Evolutionary conservation across 2,888 invertebrate genomes (phyloP).

Genomic region (Lycophotia porphyrea): DNA sequence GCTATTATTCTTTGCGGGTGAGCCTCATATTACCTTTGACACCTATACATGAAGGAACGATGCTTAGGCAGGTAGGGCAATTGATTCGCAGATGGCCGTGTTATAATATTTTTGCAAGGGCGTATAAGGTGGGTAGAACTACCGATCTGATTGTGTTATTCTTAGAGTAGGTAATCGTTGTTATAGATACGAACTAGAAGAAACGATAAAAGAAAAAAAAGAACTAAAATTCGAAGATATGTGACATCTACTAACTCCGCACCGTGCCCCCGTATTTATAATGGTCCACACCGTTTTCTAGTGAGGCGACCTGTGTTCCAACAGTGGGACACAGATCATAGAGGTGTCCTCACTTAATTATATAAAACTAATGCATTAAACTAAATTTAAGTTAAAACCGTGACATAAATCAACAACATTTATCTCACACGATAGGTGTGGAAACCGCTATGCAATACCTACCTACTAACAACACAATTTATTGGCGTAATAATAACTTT

Average conservation of each 20-base stretch:
- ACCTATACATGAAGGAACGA: slow-evolving; percentile 11
- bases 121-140: background rate
- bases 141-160: background rate
- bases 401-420: background rate
- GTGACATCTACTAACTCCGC: background rate
- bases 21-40: slow-evolving; percentile 41
- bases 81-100: slow-evolving; percentile 24
- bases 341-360: too few species aligned
- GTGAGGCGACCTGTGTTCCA: background rate
- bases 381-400: background rate
- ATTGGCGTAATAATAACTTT: slow-evolving; percentile 50
- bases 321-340: background rate
- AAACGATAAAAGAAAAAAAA: too few species aligned
- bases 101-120: slow-evolving; percentile 9
- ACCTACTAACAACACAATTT: slow-evolving; percentile 10
- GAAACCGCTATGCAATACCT: background rate
- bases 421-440: slow-evolving; percentile 8
- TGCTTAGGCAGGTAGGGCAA: slow-evolving; percentile 39
- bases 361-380: too few species aligned
- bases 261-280: background rate
- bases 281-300: background rate
- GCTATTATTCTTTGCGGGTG: slow-evolving; percentile 39
- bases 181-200: background rate
- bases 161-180: background rate
- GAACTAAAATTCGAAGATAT: background rate